These are phyloP conservation scores for Mustela lutreola DNA, from an alignment of 2,113 vertebrate genomes.

Conservation along the genomic window DNA sequence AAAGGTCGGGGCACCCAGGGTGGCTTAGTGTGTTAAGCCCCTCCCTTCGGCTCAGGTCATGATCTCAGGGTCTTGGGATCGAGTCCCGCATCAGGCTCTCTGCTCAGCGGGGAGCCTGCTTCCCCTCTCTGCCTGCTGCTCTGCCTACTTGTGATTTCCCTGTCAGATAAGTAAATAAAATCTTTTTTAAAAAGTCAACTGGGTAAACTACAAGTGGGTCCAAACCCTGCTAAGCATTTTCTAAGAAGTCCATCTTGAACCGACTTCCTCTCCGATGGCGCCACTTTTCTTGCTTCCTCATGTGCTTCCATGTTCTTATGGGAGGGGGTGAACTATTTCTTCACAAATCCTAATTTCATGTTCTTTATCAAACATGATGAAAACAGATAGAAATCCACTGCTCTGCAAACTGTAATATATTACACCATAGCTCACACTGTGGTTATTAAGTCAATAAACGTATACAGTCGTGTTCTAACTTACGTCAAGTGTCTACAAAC, in stretches of 20 bases:
- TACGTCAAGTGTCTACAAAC: not conserved
- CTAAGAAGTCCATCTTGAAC: not conserved
- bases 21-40: no score
- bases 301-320: not conserved
- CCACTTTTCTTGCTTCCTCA: not conserved
- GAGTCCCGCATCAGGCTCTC: no score
- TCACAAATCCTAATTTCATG: not conserved
- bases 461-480: not conserved
- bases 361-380: not conserved
- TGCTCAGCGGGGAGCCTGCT: no score
- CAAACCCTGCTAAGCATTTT: not conserved
- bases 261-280: accelerated
- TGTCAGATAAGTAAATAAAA: no score
- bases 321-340: not conserved
- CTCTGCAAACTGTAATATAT: not conserved
- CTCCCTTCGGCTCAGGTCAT: no score
- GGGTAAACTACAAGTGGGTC: not conserved
- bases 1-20: no score
- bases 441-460: not conserved
- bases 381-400: not conserved
- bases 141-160: no score
- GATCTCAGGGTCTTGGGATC: no score
- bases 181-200: not conserved
- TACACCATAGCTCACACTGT: not conserved
- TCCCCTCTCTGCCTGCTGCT: no score